Conservation (phyloP, 2,113 vertebrate species). For the Hippocampus guttulatus region DNA sequence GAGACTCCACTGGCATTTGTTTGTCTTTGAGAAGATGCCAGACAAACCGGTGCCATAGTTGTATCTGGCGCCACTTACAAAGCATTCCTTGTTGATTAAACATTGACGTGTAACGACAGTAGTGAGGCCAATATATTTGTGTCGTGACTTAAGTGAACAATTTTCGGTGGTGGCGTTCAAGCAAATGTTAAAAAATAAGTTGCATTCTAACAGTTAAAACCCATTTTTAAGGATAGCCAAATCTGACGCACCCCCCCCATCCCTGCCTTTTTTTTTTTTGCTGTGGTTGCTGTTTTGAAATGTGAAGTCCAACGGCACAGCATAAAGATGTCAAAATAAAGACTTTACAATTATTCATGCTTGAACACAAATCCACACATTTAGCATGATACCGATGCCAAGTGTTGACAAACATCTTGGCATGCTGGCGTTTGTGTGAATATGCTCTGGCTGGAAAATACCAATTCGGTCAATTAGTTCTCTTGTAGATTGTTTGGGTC, state of each 20-base stretch:
- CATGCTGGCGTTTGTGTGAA: not conserved
- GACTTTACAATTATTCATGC: not conserved
- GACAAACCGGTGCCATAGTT: conserved; percentile 22
- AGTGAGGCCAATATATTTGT: not conserved
- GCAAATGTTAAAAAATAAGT: too few relatives aligned
- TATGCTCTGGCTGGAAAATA: not conserved
- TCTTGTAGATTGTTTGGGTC: not conserved
- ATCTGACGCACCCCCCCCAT: not conserved
- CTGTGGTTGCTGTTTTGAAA: not conserved
- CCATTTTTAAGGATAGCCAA: not conserved
- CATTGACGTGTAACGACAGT: conserved; percentile 14
- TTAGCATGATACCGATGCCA: not conserved
- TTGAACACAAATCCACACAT: not conserved
- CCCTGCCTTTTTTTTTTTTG: not conserved
- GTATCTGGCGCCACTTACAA: conserved; percentile 5
- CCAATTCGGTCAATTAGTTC: conserved; percentile 2
- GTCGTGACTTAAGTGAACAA: too few relatives aligned
- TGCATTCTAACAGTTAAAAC: too few relatives aligned
- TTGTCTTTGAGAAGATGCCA: conserved; percentile 14
- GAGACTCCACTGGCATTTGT: conserved; percentile 34
- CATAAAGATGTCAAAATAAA: not conserved
- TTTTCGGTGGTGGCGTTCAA: too few relatives aligned
- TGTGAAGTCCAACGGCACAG: not conserved
- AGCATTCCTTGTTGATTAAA: conserved; percentile 48
- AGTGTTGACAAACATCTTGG: not conserved